Evolutionary conservation across 2,113 vertebrate genomes (phyloP).

Genomic region (Platysteira castanea): DNA sequence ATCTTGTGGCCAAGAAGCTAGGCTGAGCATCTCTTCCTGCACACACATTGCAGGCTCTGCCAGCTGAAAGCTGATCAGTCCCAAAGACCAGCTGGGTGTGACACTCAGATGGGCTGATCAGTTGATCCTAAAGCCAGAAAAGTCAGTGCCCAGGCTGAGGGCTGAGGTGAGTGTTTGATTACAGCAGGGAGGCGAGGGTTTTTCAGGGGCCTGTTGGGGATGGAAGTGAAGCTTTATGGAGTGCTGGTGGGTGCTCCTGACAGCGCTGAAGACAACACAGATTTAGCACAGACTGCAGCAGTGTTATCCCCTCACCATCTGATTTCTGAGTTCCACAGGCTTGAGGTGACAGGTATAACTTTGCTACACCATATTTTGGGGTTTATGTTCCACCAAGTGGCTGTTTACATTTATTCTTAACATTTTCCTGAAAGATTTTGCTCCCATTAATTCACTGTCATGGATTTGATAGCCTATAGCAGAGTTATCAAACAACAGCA

Average conservation of each 20-base stretch:
- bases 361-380: background rate
- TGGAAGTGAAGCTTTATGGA: background rate
- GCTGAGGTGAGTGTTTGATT: background rate
- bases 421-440: background rate
- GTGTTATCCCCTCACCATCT: background rate
- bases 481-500: background rate
- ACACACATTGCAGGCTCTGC: background rate
- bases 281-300: background rate
- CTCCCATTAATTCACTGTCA: background rate
- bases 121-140: background rate
- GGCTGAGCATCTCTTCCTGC: background rate
- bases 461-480: background rate
- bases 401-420: background rate
- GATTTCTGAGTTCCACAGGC: background rate
- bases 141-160: background rate
- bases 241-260: background rate
- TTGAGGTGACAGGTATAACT: background rate
- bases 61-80: fast-evolving
- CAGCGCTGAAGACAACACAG: background rate
- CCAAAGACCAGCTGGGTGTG: background rate
- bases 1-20: fast-evolving
- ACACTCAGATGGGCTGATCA: background rate
- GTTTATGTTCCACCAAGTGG: background rate
- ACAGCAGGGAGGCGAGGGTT: background rate
- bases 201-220: background rate